phyloP scores from a whole-genome alignment of 2,797 vertebrate species.

The Neosilurus hyrtlii region DNA sequence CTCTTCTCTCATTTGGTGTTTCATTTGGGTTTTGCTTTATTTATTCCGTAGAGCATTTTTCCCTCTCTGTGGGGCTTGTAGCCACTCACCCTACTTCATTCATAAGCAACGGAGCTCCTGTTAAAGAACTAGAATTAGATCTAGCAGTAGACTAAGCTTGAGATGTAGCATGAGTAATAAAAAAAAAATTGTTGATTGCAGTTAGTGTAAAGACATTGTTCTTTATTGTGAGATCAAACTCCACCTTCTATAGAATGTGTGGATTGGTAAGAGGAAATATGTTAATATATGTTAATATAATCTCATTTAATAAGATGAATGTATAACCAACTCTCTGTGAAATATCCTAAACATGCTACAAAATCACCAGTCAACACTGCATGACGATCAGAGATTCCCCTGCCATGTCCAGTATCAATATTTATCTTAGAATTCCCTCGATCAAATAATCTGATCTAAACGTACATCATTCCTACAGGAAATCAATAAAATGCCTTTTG shows the following conservation, averaged over 20 bases:
- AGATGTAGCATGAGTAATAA: neutral
- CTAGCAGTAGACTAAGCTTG: neutral
- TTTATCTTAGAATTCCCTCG: too few relatives aligned
- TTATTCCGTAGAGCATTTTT: constrained; percentile 21
- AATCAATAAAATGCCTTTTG: too few relatives aligned
- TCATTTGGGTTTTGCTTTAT: constrained; percentile 16
- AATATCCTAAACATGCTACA: too few relatives aligned
- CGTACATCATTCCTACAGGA: too few relatives aligned
- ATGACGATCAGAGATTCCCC: too few relatives aligned
- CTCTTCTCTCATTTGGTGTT: constrained; percentile 12
- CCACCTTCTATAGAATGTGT: neutral
- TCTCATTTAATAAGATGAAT: too few relatives aligned
- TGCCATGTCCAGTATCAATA: too few relatives aligned
- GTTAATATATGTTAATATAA: too few relatives aligned
- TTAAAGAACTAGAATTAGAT: neutral
- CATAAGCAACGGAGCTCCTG: neutral
- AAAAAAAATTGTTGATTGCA: neutral
- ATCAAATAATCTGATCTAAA: too few relatives aligned
- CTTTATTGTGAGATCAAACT: neutral
- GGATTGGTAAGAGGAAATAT: neutral
- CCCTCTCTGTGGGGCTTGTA: neutral
- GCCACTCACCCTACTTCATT: neutral
- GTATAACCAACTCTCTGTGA: too few relatives aligned
- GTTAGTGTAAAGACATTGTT: too few relatives aligned
- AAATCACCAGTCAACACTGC: too few relatives aligned